Evolutionary conservation across 2,113 vertebrate species (phyloP), one percentile per base, ranked within the genome.

Genomic region (Clarias magur): DNA sequence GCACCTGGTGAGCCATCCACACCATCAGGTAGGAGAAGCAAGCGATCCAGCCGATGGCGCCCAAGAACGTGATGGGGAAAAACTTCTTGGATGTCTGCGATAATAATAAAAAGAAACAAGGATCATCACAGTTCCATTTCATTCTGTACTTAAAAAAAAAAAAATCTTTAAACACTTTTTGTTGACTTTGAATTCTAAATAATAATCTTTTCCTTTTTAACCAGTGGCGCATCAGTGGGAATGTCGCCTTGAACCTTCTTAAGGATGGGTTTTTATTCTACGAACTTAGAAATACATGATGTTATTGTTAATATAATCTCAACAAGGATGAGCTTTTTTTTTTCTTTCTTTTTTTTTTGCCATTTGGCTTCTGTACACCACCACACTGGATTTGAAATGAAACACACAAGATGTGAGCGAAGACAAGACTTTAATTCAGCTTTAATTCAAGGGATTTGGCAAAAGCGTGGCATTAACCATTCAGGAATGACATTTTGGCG

Each of bases 1-100:
- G 78, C 1, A 95, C 95, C 94, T 95, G 95, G 89, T 95, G 95
- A 86, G 95, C 95, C 94, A 94, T 93, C 94, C 94, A 95, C 89
- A 95, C 95, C 95, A 95, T 95, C 91, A 95, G 19, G 86, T 95
- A 95, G 82, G 95, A 95, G 92, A 95, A 95, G 13, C 91, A 86
- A 21, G 92, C 94, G 65, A 95, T 95, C 95, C 95, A 95, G 88
- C 94, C 48, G 88, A 95, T 95, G 72, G 93, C 91, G 81, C 94
- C 95, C 15, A 95, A 19, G 27, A 95, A 95, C 3, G 94, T 91
- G 16, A 92, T 0, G n/a, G 59, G 87, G 16, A 95, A 95, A 86
- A 92, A 95, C 75, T 80, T 93, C 76, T 88, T 92, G 88, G 95
- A 93, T 1, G 87, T 88, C 95, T 95, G 90, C 59, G 81, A 53